Evolutionary conservation across 2,797 vertebrate genomes (phyloP).

Genomic region (Thamnophis elegans): DNA sequence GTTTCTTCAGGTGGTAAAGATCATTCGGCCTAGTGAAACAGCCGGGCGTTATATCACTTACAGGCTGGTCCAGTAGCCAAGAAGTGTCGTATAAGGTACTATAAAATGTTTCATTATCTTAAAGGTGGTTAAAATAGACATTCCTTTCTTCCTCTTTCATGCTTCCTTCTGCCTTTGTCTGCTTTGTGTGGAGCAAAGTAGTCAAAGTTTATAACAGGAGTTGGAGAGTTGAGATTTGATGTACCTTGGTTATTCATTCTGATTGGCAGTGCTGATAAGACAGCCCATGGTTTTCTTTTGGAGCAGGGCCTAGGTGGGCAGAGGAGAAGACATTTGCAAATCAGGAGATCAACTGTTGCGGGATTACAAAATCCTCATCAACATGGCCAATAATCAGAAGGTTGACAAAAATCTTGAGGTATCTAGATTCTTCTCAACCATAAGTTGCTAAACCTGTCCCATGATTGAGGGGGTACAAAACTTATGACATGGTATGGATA

Average conservation of each 20-base stretch:
- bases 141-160: too few species aligned
- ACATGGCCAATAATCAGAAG: background rate
- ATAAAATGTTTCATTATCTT: accelerated
- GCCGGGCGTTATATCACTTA: slow-evolving; percentile 97
- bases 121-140: background rate
- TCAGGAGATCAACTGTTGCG: background rate
- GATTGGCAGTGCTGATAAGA: background rate
- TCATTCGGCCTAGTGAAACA: slow-evolving; percentile 94
- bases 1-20: slow-evolving; percentile 88
- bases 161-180: background rate
- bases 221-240: background rate
- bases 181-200: background rate
- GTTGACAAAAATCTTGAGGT: background rate
- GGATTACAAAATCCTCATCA: background rate
- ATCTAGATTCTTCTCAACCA: background rate
- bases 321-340: background rate
- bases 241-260: background rate
- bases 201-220: background rate
- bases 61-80: slow-evolving; percentile 86
- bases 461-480: background rate
- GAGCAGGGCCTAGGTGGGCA: too few species aligned
- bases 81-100: accelerated
- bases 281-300: background rate
- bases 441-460: background rate
- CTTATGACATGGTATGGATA: background rate